Percentiles rank a stretch among this genome's conserved stretches.
phyloP scores from a whole-genome alignment of 2,797 vertebrate genomes.

The Meda fulgida region DNA sequence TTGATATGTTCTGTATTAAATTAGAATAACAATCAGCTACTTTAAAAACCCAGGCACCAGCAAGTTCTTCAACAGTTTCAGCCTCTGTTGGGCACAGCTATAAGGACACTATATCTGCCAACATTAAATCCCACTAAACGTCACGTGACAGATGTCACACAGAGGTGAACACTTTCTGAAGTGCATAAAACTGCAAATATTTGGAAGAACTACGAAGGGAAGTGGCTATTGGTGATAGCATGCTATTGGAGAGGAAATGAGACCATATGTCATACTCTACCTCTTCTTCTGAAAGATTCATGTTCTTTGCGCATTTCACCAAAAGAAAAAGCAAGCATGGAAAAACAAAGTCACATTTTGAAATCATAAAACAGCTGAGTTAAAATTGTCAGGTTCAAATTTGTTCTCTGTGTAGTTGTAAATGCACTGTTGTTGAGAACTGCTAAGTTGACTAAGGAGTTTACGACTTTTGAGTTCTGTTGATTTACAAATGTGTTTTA shows the following conservation, averaged over 20 bases:
- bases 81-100: not conserved
- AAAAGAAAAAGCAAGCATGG: conserved; percentile 7
- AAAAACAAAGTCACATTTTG: not conserved
- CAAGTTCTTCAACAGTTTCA: not conserved
- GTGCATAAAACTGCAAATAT: not conserved
- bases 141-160: not conserved
- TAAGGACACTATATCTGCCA: not conserved
- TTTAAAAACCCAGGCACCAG: not conserved
- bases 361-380: not conserved
- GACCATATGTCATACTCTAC: conserved; percentile 5
- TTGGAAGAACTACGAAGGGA: not conserved
- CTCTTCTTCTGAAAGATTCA: conserved; percentile 23
- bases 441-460: not conserved
- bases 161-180: not conserved
- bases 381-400: not conserved
- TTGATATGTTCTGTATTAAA: not conserved
- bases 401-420: not conserved
- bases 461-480: not conserved
- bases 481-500: not conserved
- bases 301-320: not conserved
- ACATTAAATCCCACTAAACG: not conserved
- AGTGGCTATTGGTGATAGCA: not conserved
- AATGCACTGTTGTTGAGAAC: not conserved
- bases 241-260: not conserved
- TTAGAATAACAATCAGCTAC: not conserved